Base-by-base conservation (phyloP, 2,797 vertebrate genomes). In the Anguilla pacifica region DNA sequence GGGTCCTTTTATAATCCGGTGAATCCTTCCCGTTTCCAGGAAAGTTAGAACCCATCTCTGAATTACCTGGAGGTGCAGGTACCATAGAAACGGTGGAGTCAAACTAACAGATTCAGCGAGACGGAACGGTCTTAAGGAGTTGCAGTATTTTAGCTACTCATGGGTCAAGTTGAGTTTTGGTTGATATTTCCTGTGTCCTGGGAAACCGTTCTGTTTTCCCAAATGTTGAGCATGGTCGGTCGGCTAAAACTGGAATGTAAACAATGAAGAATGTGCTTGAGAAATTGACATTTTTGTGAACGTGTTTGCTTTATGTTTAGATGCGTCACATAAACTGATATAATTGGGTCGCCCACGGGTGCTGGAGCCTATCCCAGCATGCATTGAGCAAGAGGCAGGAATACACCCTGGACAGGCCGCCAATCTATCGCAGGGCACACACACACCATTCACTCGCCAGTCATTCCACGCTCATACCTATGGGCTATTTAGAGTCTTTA, bases 1-100 rank as follows among this genome's bases (percentile, higher is more conserved):
- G 3, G 31, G 43, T 5, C 55, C n/a, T 25, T 35, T 19, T 15
- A 46, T 86, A 86, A 82, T 81, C 74, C 31, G 55, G 79, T 86
- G 53, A 86, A 81, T 59, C 86, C 25, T 22, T 57, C 74, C 74
- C 59, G 43, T 86, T 59, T 81, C 86, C 9, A 25, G 53, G 74
- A 79, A 81, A 81, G 55, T 25, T 81, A 22, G 49, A 17, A 7
- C 35, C 39, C 13, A 13, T 6, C 74, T 19, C 74, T 22, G 39
- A 19, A 13, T 46, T 43, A 43, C 10, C 72, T 74, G 72, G 3
- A 7, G 35, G 35, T 35, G 31, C 28, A 6, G 35, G 31, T 6
- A 2, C 1, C 10, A 6, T 77, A 35, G 72, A 15, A 43, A 35
- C 2, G 5, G 61, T 1, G 25, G 6, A 64, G 7, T 15, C 19